Percentiles rank a stretch among this genome's conserved stretches.
Evolutionary conservation across 2,888 invertebrate species (phyloP).

Genomic region (Aromia moschata): DNA sequence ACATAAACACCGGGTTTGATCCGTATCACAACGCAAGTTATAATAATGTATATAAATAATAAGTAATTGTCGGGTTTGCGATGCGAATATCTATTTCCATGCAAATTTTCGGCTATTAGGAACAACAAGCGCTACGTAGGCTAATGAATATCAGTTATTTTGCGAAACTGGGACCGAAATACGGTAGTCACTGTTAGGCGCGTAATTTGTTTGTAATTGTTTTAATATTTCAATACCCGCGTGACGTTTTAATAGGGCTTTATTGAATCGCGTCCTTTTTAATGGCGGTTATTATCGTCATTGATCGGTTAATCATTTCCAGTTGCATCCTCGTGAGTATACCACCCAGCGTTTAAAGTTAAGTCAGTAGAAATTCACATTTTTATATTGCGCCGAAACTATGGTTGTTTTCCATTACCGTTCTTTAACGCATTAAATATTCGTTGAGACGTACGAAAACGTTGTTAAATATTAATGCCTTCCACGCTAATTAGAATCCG

Average conservation of each 20-base stretch:
- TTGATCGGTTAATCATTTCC: slow-evolving; percentile 19
- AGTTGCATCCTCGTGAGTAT: slow-evolving; percentile 10
- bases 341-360: slow-evolving; percentile 7
- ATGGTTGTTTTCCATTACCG: neutral
- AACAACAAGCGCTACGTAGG: slow-evolving; percentile 18
- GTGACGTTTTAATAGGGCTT: slow-evolving; percentile 17
- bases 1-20: slow-evolving; percentile 27
- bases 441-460: neutral
- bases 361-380: neutral
- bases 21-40: slow-evolving; percentile 17
- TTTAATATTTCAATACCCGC: slow-evolving; percentile 11
- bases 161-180: slow-evolving; percentile 8
- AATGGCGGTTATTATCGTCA: slow-evolving; percentile 14
- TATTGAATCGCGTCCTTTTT: slow-evolving; percentile 7
- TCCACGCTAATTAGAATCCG: neutral
- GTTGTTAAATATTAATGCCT: neutral
- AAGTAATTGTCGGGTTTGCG: slow-evolving; percentile 15
- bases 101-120: slow-evolving; percentile 25
- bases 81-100: slow-evolving; percentile 11
- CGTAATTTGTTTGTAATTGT: slow-evolving; percentile 14
- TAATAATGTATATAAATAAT: slow-evolving; percentile 22
- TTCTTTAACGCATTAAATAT: neutral
- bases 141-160: slow-evolving; percentile 27
- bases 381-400: neutral
- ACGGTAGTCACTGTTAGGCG: slow-evolving; percentile 17